A percentile compares a stretch with the other conserved stretches of the same genome.
Conservation (phyloP, 2,113 vertebrate species). For the Jacana jacana region DNA sequence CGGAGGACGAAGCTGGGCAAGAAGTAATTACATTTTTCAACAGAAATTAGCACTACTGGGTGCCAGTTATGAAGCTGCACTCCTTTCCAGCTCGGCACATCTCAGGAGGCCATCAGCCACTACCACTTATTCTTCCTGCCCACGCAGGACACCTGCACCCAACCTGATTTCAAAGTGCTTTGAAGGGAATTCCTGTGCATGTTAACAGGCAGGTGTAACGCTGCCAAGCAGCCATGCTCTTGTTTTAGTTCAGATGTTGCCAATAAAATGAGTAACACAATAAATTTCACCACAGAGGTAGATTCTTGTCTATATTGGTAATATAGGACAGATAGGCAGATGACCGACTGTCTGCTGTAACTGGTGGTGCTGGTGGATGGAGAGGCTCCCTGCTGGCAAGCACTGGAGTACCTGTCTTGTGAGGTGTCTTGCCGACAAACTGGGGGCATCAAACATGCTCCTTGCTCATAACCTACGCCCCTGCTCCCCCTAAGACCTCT, state of each 20-base stretch:
- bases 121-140: background rate
- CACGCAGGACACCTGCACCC: background rate
- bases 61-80: background rate
- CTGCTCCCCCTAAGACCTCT: background rate
- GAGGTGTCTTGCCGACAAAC: background rate
- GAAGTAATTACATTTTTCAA: background rate
- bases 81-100: background rate
- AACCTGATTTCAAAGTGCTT: background rate
- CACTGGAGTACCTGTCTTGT: background rate
- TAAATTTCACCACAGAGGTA: background rate
- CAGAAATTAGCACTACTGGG: background rate
- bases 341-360: background rate
- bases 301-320: background rate
- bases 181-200: background rate
- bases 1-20: background rate
- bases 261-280: background rate
- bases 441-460: fast-evolving
- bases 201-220: background rate
- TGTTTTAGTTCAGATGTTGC: background rate
- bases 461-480: background rate
- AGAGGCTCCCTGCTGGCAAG: background rate
- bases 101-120: background rate
- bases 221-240: background rate
- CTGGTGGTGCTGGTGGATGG: too few species aligned
- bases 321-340: background rate